Evolutionary conservation across 2,113 vertebrate genomes (phyloP).

Genomic region (Platysternon megacephalum): DNA sequence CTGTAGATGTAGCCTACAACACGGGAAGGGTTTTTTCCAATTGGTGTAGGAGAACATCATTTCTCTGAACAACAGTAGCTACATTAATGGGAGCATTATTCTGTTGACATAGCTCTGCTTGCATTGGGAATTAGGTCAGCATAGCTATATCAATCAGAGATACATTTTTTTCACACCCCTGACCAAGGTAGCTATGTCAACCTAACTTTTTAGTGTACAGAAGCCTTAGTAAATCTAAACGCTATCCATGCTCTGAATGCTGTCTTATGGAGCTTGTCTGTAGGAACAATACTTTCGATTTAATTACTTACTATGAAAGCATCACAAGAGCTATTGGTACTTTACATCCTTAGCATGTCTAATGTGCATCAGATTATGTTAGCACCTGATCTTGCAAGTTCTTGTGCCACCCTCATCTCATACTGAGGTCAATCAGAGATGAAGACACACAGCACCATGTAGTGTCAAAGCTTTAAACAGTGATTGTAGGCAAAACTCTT

Average conservation of each 20-base stretch:
- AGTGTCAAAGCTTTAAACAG: neutral
- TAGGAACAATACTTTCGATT: neutral
- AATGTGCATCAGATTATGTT: neutral
- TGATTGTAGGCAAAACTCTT: neutral
- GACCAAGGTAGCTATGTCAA: neutral
- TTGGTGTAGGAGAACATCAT: neutral
- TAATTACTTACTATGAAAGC: neutral
- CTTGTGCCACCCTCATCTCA: neutral
- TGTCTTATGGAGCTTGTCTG: neutral
- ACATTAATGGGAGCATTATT: neutral
- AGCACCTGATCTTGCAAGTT: neutral
- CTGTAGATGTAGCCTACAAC: too few relatives aligned
- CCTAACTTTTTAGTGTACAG: too few relatives aligned
- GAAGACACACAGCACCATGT: neutral
- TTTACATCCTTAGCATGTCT: neutral
- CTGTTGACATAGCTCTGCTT: neutral
- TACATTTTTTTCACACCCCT: too few relatives aligned
- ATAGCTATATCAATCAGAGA: neutral
- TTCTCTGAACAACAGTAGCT: neutral
- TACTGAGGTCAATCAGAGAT: neutral
- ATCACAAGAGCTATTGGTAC: neutral
- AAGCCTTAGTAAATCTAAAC: too few relatives aligned
- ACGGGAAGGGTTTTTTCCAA: too few relatives aligned
- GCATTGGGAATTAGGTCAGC: neutral
- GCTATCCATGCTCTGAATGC: neutral